Evolutionary conservation across 2,888 invertebrate species (phyloP).

Genomic region (Iphiclides podalirius): DNA sequence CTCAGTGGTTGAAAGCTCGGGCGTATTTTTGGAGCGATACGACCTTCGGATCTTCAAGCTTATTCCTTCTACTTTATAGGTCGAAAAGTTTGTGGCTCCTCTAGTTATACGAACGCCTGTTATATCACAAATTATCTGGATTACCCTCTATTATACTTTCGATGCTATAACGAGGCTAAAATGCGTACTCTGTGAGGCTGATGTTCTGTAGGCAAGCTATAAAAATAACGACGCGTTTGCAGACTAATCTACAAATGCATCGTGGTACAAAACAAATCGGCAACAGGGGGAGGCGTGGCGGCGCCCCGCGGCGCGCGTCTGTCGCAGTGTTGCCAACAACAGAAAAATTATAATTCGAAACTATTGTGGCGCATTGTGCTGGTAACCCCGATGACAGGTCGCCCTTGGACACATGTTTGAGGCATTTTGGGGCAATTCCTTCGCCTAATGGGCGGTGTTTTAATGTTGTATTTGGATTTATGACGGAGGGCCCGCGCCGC

Average conservation of each 20-base stretch:
- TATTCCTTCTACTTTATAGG: no score
- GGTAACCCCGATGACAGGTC: constrained; percentile 78
- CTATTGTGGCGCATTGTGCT: constrained; percentile 57
- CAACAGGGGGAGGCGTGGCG: constrained; percentile 70
- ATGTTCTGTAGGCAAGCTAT: not conserved
- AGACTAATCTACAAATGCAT: constrained; percentile 57
- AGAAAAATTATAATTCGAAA: constrained; percentile 68
- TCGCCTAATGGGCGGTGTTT: constrained; percentile 71
- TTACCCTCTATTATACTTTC: no score
- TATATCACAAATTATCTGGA: no score
- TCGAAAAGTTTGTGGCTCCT: no score
- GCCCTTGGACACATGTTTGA: constrained; percentile 76
- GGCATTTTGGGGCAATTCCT: constrained; percentile 77
- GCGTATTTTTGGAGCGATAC: no score
- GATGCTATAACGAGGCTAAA: no score
- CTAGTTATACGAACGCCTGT: no score
- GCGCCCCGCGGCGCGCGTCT: constrained; percentile 73
- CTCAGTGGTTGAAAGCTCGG: no score
- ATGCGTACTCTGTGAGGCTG: constrained; percentile 14
- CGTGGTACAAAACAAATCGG: constrained; percentile 70
- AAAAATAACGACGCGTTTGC: constrained; percentile 1
- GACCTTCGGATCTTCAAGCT: no score
- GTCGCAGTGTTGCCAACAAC: constrained; percentile 74
- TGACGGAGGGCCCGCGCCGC: constrained; percentile 45
- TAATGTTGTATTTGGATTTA: constrained; percentile 71